Evolutionary conservation across 2,797 vertebrate genomes (phyloP), one percentile per base, ranked within the genome.

Genomic region (Gambusia yucatana): DNA sequence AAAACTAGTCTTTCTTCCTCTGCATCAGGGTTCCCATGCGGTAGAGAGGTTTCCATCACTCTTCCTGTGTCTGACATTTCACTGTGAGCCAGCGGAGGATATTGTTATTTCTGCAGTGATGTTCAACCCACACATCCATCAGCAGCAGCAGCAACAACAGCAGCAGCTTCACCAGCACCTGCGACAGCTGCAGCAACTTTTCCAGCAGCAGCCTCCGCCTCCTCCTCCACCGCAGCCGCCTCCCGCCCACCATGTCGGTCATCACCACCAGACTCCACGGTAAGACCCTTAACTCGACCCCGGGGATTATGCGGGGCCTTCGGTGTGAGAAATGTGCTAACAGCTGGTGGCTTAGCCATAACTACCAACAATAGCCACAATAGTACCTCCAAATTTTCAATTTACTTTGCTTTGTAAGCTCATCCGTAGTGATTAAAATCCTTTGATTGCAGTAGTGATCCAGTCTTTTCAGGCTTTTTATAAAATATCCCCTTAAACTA

Each of bases 111-210:
- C 67, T 46, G 67, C 75, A 92, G 90, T 74, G 16, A 96, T 96
- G 96, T 96, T 96, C 83, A 96, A 96, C 80, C 95, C 95, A 82
- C 97, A 97, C 89, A 97, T 95, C 52, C 94, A 95, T 44, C 96
- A 94, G 0, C 96, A 97, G 41, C 96, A 97, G 14, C 96, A 97
- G 14, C 96, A 97, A 3, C 95, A 96, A 9, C 95, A 96, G 81
- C 97, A 97, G 78, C 97, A 97, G 89, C 93, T 96, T 74, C 96
- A 96, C 57, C 96, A 96, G 82, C 96, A 96, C 74, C 92, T 96
- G 80, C 93, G 95, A 80, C 96, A 96, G 82, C 92, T 96, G 7
- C 96, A 96, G 33, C 96, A 96, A 87, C 94, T 96, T 80, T 96
- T 96, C 79, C 96, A 96, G 77, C 97, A 96, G 67, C 96, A 95